Evolutionary conservation across 2,888 invertebrate genomes (phyloP).

Genomic region (Heliconius cydno): DNA sequence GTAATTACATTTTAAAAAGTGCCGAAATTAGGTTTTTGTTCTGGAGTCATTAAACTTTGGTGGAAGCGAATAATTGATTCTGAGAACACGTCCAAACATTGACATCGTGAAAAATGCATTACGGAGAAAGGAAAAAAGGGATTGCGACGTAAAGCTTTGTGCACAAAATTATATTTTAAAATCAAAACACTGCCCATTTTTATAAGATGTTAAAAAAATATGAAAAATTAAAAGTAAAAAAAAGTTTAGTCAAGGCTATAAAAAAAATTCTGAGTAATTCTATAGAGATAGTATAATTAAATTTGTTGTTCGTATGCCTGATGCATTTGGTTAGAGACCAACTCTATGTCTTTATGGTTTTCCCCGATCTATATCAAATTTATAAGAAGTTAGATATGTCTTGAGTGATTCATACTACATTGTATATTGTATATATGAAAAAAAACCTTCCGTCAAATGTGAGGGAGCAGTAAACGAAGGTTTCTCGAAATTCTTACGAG

Average conservation of each 20-base stretch:
- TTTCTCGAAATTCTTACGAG: too few relatives aligned
- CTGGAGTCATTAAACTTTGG: conserved; percentile 37
- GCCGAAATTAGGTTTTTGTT: conserved; percentile 32
- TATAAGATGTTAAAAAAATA: background rate
- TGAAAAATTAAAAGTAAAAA: background rate
- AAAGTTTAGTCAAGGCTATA: too few relatives aligned
- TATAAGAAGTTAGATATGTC: background rate
- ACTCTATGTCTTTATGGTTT: background rate
- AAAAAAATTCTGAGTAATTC: too few relatives aligned
- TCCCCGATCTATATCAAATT: background rate
- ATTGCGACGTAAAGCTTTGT: background rate
- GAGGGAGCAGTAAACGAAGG: too few relatives aligned
- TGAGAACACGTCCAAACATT: conserved; percentile 32
- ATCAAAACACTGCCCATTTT: background rate
- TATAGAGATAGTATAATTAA: too few relatives aligned
- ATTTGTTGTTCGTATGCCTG: too few relatives aligned
- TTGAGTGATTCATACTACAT: background rate
- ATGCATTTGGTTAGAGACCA: too few relatives aligned
- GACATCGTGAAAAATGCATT: conserved; percentile 19
- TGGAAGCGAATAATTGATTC: conserved; percentile 37
- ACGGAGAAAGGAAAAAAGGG: conserved; percentile 33
- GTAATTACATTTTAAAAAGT: background rate
- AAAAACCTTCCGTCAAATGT: background rate
- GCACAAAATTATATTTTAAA: background rate
- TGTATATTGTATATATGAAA: too few relatives aligned